phyloP scores from a whole-genome alignment of 2,888 invertebrate genomes.

The Heliconius ismenius region DNA sequence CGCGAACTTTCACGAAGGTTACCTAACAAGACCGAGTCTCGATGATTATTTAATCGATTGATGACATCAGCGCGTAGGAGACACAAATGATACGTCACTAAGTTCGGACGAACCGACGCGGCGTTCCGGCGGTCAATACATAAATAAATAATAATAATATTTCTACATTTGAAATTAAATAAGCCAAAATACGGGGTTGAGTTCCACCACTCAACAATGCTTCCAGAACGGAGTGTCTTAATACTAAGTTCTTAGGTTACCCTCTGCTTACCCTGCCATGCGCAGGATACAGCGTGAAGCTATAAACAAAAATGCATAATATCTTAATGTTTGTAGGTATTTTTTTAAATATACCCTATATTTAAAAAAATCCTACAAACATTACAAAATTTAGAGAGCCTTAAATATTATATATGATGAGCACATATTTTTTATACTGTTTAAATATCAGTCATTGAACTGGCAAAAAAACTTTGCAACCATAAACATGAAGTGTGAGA shows the following conservation, averaged over 20 bases:
- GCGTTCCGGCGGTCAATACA: not conserved
- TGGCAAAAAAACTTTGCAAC: constrained; percentile 18
- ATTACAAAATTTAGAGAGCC: not conserved
- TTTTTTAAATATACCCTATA: no score
- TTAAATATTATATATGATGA: not conserved
- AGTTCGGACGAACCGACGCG: constrained; percentile 16
- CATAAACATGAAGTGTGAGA: not conserved
- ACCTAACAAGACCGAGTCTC: constrained; percentile 24
- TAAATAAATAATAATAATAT: not conserved
- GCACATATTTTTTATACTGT: not conserved
- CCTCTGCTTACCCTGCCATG: no score
- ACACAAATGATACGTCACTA: constrained; percentile 35
- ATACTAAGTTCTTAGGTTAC: no score
- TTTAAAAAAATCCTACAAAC: not conserved
- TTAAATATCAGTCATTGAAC: constrained; percentile 33
- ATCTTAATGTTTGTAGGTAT: no score
- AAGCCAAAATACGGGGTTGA: not conserved
- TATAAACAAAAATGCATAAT: no score
- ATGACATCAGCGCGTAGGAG: constrained; percentile 47
- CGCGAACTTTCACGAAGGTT: constrained; percentile 30
- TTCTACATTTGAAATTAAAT: not conserved
- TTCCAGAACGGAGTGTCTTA: no score
- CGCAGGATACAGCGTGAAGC: no score
- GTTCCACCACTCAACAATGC: no score
- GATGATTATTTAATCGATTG: constrained; percentile 41